Evolutionary conservation across 1,140 invertebrate genomes (phyloP).

Genomic region (Pomacea maculata): DNA sequence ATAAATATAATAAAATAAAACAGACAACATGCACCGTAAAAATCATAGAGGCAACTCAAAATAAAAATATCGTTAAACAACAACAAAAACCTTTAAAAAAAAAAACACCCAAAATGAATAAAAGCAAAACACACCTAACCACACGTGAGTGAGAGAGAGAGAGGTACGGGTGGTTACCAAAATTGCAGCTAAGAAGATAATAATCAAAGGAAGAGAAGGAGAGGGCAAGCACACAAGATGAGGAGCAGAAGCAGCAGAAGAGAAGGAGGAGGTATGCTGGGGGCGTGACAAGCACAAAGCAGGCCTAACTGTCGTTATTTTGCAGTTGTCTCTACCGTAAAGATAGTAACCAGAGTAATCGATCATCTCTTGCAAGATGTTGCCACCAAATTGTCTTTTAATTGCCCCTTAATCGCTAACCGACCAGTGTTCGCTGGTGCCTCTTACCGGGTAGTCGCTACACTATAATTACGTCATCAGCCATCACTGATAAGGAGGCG

Average conservation of each 20-base stretch:
- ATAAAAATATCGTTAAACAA: not conserved
- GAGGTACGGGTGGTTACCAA: not conserved
- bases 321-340: no score
- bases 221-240: not conserved
- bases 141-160: no score
- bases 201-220: not conserved
- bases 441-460: not conserved
- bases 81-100: not conserved
- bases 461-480: not conserved
- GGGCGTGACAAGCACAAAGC: not conserved
- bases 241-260: not conserved
- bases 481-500: no score
- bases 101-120: not conserved
- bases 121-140: not conserved
- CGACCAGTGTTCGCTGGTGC: not conserved
- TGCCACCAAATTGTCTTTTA: not conserved
- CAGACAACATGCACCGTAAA: not conserved
- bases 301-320: not conserved
- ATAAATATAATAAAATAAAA: not conserved
- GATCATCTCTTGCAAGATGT: not conserved
- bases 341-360: no score
- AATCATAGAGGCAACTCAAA: not conserved
- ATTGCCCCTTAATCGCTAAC: not conserved
- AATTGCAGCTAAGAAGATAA: not conserved
- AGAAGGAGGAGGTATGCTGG: not conserved